phyloP scores from a whole-genome alignment of 1,140 invertebrate genomes.

The Spodoptera litura region DNA sequence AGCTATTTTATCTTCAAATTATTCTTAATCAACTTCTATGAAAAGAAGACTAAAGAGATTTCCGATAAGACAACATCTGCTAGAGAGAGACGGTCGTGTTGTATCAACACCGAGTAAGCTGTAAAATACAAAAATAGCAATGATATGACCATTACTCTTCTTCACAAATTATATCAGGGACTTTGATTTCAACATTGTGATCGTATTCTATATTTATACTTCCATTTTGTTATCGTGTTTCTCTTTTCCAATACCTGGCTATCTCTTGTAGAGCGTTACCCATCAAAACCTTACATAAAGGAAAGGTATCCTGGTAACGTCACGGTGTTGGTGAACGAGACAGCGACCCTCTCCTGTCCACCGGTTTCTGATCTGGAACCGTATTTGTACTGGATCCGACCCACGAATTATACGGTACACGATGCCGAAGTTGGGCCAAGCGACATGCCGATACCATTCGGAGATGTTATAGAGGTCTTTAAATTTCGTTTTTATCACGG shows the following conservation, averaged over 20 bases:
- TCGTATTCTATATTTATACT: no score
- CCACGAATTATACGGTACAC: conserved; percentile 74
- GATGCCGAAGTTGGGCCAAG: conserved; percentile 82
- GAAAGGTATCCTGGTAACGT: conserved; percentile 92
- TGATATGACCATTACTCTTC: no score
- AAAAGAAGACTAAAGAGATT: no score
- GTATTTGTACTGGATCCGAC: conserved; percentile 90
- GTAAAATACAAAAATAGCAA: no score
- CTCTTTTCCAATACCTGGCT: not conserved
- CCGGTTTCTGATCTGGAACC: conserved; percentile 92
- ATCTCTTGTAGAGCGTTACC: conserved; percentile 88
- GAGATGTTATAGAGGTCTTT: conserved; percentile 85
- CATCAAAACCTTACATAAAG: conserved; percentile 92
- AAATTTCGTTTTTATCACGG: conserved; percentile 55
- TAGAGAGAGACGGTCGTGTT: not conserved
- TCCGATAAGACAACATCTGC: not conserved
- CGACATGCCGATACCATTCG: conserved; percentile 85
- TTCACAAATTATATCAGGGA: no score
- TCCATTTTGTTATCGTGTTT: no score
- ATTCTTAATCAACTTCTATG: no score
- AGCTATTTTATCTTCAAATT: not conserved
- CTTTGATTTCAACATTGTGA: no score
- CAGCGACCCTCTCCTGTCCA: conserved; percentile 91
- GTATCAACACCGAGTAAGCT: no score
- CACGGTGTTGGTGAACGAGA: conserved; percentile 90